These are phyloP conservation scores for Carollia perspicillata DNA, from an alignment of 2,113 vertebrate species.

Conservation along the genomic window DNA sequence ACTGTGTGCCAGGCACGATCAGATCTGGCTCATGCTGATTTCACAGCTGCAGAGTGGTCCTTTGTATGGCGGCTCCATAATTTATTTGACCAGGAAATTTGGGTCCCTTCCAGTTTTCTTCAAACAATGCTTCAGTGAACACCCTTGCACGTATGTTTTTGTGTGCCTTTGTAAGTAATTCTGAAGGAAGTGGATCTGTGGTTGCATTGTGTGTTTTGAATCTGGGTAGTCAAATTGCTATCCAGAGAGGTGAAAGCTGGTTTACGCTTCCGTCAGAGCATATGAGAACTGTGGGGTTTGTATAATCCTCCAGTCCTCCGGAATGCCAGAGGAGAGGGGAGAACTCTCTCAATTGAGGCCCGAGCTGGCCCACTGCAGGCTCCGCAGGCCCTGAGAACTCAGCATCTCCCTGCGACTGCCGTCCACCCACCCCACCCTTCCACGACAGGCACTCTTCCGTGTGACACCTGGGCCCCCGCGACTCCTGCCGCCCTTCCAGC, in stretches of 20 bases:
- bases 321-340: not conserved
- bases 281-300: not conserved
- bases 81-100: not conserved
- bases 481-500: not conserved
- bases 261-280: not conserved
- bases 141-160: not conserved
- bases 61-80: not conserved
- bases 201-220: not conserved
- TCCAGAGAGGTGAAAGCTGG: not conserved
- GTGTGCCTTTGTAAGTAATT: not conserved
- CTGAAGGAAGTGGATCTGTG: not conserved
- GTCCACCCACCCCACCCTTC: not conserved
- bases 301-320: not conserved
- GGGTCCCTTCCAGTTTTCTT: slow-evolving; percentile 47
- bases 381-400: not conserved
- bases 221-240: not conserved
- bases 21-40: not conserved
- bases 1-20: not conserved
- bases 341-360: not conserved
- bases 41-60: slow-evolving; percentile 9
- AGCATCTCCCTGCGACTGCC: not conserved
- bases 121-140: slow-evolving; percentile 40
- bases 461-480: not conserved
- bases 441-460: not conserved
- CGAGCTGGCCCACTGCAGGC: not conserved